Evolutionary conservation across 2,113 vertebrate genomes (phyloP).

Genomic region (Oophaga pumilio): DNA sequence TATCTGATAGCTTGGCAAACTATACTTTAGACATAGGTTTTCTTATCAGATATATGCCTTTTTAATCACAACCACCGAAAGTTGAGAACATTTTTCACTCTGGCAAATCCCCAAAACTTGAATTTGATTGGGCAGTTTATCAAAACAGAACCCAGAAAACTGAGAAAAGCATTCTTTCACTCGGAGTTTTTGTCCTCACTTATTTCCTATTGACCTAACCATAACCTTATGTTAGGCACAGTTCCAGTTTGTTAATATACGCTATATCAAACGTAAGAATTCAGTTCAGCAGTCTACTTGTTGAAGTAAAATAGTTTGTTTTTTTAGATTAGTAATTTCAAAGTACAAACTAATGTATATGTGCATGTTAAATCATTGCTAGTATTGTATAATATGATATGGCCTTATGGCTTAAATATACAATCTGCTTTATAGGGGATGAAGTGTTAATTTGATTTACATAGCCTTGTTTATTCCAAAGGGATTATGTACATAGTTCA

Average conservation of each 20-base stretch:
- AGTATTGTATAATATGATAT: not conserved
- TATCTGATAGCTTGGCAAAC: not conserved
- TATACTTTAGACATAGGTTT: not conserved
- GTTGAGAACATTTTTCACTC: constrained; percentile 64
- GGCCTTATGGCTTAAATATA: no score
- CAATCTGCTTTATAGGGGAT: no score
- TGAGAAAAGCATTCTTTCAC: constrained; percentile 74
- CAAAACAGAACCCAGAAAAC: constrained; percentile 72
- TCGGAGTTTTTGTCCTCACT: constrained; percentile 81
- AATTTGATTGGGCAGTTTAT: constrained; percentile 73
- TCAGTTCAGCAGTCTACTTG: not conserved
- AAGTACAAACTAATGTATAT: not conserved
- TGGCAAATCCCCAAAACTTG: constrained; percentile 68
- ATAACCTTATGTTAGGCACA: constrained; percentile 68
- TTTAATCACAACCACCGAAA: constrained; percentile 66
- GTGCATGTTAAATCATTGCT: not conserved
- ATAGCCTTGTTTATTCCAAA: no score
- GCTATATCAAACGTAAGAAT: constrained; percentile 64
- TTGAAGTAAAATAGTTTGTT: not conserved
- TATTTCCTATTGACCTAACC: constrained; percentile 80
- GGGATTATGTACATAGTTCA: no score
- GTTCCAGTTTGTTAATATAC: constrained; percentile 68
- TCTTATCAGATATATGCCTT: constrained; percentile 63
- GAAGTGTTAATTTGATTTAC: no score
- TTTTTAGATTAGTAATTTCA: not conserved